phyloP scores from a whole-genome alignment of 2,797 vertebrate genomes.

The Mormyrops attenuatus region DNA sequence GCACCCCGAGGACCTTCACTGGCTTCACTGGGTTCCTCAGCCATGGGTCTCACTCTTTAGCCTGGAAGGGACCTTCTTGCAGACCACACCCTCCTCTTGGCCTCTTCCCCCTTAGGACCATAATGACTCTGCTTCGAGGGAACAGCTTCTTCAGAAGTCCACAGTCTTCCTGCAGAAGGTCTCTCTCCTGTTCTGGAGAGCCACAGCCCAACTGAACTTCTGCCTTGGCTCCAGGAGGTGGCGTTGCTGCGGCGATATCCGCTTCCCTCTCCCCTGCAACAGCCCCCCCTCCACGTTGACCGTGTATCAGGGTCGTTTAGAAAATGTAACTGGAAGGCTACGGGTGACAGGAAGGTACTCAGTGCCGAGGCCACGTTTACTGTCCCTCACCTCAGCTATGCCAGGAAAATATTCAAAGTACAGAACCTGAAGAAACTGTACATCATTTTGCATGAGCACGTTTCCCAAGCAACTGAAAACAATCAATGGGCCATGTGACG shows the following conservation, averaged over 20 bases:
- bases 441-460: not conserved
- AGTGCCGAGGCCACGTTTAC: not conserved
- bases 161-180: not conserved
- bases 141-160: not conserved
- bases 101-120: not conserved
- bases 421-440: not conserved
- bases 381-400: not conserved
- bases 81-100: not conserved
- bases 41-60: not conserved
- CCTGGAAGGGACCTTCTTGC: not conserved
- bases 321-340: not conserved
- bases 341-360: not conserved
- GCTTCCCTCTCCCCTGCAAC: not conserved
- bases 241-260: not conserved
- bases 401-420: not conserved
- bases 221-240: not conserved
- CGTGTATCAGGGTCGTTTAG: not conserved
- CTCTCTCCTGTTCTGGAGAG: not conserved
- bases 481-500: not conserved
- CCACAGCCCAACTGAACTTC: not conserved
- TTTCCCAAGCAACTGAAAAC: not conserved
- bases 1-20: not conserved
- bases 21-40: not conserved
- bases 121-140: not conserved
- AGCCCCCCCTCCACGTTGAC: not conserved